Evolutionary conservation across 2,797 vertebrate species (phyloP).

Genomic region (Pteropus rufus): DNA sequence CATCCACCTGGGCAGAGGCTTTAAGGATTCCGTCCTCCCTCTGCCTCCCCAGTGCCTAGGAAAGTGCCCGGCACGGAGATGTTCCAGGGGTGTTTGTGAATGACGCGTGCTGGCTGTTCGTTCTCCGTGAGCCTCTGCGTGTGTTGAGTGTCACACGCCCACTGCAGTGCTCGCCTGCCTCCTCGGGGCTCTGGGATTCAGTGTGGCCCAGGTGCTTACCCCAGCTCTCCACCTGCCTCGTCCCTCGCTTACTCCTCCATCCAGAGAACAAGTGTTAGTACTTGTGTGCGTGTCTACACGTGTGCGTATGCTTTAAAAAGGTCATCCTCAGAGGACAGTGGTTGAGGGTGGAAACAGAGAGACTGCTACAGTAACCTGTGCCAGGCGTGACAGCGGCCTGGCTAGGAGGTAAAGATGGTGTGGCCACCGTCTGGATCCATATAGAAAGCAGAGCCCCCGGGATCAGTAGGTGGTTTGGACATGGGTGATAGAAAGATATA

Average conservation of each 20-base stretch:
- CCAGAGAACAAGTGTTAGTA: too few relatives aligned
- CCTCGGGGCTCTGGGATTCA: background rate
- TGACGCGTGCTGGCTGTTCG: too few relatives aligned
- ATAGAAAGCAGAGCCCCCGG: fast-evolving
- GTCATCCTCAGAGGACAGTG: background rate
- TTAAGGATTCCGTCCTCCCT: background rate
- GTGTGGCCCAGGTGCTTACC: background rate
- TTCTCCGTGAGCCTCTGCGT: background rate
- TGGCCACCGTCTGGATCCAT: fast-evolving
- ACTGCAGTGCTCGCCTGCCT: fast-evolving
- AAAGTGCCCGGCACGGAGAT: fast-evolving
- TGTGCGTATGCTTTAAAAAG: background rate
- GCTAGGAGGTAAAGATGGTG: background rate
- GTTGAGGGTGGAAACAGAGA: fast-evolving
- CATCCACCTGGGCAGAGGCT: background rate
- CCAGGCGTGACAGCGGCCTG: fast-evolving
- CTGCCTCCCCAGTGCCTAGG: fast-evolving
- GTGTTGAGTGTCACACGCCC: background rate
- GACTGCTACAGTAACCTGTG: fast-evolving
- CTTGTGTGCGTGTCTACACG: fast-evolving
- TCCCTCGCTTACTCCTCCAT: background rate
- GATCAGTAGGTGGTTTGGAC: too few relatives aligned
- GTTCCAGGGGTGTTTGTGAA: fast-evolving
- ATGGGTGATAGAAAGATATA: fast-evolving
- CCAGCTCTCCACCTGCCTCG: fast-evolving